Conservation (phyloP, 2,797 vertebrate genomes). For the Poecilia wingei region DNA sequence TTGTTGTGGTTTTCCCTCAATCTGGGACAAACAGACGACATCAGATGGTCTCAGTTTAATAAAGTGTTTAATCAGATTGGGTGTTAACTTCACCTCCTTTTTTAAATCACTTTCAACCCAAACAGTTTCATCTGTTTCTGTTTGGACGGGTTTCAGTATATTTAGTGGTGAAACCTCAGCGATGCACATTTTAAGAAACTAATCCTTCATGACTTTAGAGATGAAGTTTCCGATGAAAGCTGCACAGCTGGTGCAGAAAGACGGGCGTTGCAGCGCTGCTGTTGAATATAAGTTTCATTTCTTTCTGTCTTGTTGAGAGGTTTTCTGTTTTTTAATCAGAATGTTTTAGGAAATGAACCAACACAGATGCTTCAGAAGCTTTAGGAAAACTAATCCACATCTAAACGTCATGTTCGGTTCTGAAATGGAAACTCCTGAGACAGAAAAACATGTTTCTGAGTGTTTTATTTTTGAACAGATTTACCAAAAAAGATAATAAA, state of each 20-base stretch:
- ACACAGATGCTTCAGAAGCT: neutral
- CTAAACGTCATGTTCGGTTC: neutral
- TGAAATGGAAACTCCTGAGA: neutral
- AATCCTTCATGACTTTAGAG: neutral
- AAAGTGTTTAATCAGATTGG: no score
- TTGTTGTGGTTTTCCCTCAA: no score
- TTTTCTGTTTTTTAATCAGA: neutral
- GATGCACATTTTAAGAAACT: neutral
- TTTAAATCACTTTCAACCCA: no score
- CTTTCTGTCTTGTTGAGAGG: neutral
- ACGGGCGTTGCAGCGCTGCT: neutral
- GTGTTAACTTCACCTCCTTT: no score
- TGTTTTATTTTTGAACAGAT: neutral
- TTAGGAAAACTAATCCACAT: neutral
- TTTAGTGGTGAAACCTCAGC: neutral
- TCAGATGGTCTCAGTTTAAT: no score
- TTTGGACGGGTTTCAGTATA: no score
- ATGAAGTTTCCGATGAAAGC: neutral
- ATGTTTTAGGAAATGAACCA: neutral
- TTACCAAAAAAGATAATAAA: neutral
- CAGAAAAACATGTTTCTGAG: neutral
- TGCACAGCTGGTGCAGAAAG: neutral
- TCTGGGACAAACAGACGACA: no score
- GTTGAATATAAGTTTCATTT: neutral
- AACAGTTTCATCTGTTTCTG: no score